Conservation (phyloP, 2,797 vertebrate genomes). For the Pipistrellus kuhlii region DNA sequence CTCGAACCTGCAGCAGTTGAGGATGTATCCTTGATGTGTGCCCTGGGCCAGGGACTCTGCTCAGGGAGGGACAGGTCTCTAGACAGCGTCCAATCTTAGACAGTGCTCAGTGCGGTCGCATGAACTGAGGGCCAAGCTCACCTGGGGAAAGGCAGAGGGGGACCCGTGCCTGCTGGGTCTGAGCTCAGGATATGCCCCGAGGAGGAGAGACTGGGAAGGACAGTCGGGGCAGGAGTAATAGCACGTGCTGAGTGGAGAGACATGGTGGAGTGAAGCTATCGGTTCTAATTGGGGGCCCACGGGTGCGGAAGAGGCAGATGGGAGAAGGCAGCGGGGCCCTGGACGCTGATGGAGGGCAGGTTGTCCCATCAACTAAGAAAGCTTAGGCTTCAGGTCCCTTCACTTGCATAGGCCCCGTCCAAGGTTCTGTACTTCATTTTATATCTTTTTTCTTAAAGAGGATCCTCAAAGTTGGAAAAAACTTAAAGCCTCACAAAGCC, state of each 20-base stretch:
- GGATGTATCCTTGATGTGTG: background rate
- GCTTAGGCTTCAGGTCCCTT: background rate
- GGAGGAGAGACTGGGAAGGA: background rate
- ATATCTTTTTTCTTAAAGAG: conserved; percentile 7
- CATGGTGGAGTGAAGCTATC: background rate
- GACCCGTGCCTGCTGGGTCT: background rate
- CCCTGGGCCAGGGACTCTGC: background rate
- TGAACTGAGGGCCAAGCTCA: background rate
- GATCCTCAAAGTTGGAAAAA: background rate
- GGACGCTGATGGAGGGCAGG: background rate
- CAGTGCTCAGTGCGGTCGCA: background rate
- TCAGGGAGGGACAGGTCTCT: background rate
- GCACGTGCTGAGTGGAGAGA: background rate
- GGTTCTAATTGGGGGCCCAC: background rate
- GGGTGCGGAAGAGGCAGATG: background rate
- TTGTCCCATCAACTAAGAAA: background rate
- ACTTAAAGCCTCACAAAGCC: background rate
- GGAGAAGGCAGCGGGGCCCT: background rate
- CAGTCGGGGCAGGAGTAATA: background rate
- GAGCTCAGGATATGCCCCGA: background rate
- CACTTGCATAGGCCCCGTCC: background rate
- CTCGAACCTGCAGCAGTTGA: background rate
- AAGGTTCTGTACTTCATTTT: conserved; percentile 16
- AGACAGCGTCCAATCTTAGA: background rate
- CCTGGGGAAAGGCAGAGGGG: background rate